These are phyloP conservation scores for Xanthia togata DNA, from an alignment of 2,888 invertebrate species.

Conservation along the genomic window DNA sequence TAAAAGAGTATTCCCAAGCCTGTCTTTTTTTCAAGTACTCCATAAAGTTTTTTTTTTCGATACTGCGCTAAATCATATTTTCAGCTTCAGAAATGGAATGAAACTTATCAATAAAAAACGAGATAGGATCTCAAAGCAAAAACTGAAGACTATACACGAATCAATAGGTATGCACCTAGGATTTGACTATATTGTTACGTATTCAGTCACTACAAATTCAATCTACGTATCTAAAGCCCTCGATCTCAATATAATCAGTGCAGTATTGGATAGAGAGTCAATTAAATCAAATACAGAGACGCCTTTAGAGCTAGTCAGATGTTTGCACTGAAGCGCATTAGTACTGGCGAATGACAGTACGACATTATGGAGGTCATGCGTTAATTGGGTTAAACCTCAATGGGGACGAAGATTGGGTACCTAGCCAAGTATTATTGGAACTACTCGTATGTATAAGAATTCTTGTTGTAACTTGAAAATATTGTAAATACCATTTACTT, in stretches of 20 bases:
- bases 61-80: no score
- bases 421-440: neutral
- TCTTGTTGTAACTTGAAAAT: no score
- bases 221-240: neutral
- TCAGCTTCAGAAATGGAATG: no score
- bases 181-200: neutral
- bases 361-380: neutral
- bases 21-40: no score
- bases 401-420: neutral
- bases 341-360: neutral
- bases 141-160: no score
- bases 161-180: no score
- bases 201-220: neutral
- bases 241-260: neutral
- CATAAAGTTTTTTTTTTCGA: no score
- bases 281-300: neutral
- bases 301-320: neutral
- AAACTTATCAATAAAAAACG: no score
- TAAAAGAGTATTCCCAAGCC: no score
- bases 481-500: no score
- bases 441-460: neutral
- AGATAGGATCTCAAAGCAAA: no score
- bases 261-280: constrained; percentile 2
- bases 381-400: constrained; percentile 2
- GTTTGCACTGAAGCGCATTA: constrained; percentile 2